Evolutionary conservation across 2,888 invertebrate species (phyloP), one percentile per base, ranked within the genome.

Genomic region (Branchellion lobata): DNA sequence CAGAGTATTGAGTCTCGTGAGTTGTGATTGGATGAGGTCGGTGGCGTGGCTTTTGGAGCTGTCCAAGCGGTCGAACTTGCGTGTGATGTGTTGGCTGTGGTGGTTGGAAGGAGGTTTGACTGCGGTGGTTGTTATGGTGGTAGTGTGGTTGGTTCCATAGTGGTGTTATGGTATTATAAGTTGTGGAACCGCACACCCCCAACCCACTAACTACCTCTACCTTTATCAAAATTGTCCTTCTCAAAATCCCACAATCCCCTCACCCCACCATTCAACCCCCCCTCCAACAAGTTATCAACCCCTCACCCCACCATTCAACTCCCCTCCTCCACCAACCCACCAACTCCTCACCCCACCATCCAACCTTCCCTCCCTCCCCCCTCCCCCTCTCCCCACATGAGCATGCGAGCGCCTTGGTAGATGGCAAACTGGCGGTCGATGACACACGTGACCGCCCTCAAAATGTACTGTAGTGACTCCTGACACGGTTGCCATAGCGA

Each of bases 401-500:
- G 31, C 77, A 77, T 77, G 8, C 29, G 5, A 24, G 77, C 77
- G n/a, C 77, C 65, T 11, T 5, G n/a, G n/a, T n/a, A 1, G 21
- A 77, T 31, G 77, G 34, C 34, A n/a, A 24, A 61, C 33, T 77
- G 77, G 21, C 77, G 51, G 21, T 57, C 53, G 3, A 65, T n/a
- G 5, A 34, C 33, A 21, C 0, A 34, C 24, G n/a, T 33, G 18
- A 77, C 40, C 5, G 33, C 34, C 36, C 77, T 77, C 36, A n/a
- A 31, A 2, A 77, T 65, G 65, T 61, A 77, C 21, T 77, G 31
- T 33, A 77, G 36, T 21, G 77, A 77, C 29, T 77, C 77, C 5
- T 53, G 34, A 31, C 33, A 61, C n/a, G 47, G 34, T 33, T 34
- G 51, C 31, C 57, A 61, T 31, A 77, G 34, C 18, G 18, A 34